Conservation (phyloP, 2,888 invertebrate species). For the Caenorhabditis imperialis region DNA sequence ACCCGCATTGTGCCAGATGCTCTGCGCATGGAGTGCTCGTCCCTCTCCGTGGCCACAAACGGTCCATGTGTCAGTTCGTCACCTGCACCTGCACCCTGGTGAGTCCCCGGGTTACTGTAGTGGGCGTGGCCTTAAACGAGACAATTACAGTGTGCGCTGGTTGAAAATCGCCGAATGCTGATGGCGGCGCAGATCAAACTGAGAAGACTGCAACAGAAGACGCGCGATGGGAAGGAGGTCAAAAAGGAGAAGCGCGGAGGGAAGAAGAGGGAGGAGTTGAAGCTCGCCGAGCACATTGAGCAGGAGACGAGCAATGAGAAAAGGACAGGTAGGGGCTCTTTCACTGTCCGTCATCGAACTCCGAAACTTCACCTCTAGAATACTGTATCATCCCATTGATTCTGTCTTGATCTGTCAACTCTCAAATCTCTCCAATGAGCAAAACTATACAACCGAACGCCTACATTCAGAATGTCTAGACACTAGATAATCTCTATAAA, state of each 20-base stretch:
- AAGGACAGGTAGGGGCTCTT: too few species aligned
- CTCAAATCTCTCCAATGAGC: too few species aligned
- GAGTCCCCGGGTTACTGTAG: conserved; percentile 35
- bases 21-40: conserved; percentile 73
- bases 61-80: conserved; percentile 67
- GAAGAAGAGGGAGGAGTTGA: neutral
- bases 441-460: too few species aligned
- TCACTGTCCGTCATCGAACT: too few species aligned
- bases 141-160: conserved; percentile 72
- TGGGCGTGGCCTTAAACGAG: conserved; percentile 9
- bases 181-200: conserved; percentile 77
- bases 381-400: too few species aligned
- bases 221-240: conserved; percentile 31
- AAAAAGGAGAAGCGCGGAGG: conserved; percentile 1
- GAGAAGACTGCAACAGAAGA: conserved; percentile 64
- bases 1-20: conserved; percentile 77
- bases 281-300: neutral
- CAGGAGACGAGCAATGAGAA: too few species aligned
- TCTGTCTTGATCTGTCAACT: too few species aligned
- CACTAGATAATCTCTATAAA: too few species aligned
- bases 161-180: conserved; percentile 70
- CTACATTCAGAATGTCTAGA: too few species aligned
- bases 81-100: conserved; percentile 71
- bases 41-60: conserved; percentile 76
- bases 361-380: too few species aligned